Evolutionary conservation across 2,113 vertebrate genomes (phyloP).

Genomic region (Tenrec ecaudatus): DNA sequence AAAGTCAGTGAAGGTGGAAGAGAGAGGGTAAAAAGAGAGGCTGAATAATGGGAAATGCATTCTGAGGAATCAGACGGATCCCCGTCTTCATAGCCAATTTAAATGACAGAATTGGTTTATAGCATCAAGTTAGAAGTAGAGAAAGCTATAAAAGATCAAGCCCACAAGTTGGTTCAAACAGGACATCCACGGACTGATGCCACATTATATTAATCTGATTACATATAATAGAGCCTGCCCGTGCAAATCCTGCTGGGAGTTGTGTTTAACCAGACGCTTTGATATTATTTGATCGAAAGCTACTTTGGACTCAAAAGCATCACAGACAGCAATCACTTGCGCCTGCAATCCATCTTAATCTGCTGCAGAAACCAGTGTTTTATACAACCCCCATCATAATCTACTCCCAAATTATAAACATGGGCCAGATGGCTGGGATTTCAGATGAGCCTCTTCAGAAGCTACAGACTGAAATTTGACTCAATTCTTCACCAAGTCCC

Average conservation of each 20-base stretch:
- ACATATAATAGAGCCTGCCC: no score
- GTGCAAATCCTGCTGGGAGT: slow-evolving; percentile 68
- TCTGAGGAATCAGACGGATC: slow-evolving; percentile 79
- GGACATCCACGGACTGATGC: slow-evolving; percentile 70
- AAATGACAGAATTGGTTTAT: slow-evolving; percentile 78
- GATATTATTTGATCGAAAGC: slow-evolving; percentile 77
- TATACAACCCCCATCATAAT: slow-evolving; percentile 23
- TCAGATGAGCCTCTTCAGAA: slow-evolving; percentile 52
- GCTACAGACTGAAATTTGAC: slow-evolving; percentile 70
- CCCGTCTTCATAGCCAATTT: slow-evolving; percentile 78
- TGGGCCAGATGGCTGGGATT: slow-evolving; percentile 37
- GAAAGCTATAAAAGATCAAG: slow-evolving; percentile 71
- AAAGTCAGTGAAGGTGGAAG: slow-evolving; percentile 70
- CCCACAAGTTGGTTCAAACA: slow-evolving; percentile 83
- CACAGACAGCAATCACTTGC: slow-evolving; percentile 79
- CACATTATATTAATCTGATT: slow-evolving; percentile 79
- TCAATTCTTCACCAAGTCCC: slow-evolving; percentile 64
- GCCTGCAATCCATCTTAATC: slow-evolving; percentile 78
- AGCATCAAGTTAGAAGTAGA: slow-evolving; percentile 79
- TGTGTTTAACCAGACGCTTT: slow-evolving; percentile 84
- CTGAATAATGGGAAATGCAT: slow-evolving; percentile 68
- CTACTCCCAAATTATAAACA: slow-evolving; percentile 61
- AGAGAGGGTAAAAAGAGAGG: slow-evolving; percentile 61
- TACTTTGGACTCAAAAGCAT: slow-evolving; percentile 77
- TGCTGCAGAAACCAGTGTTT: slow-evolving; percentile 20